Evolutionary conservation across 1,140 invertebrate genomes (phyloP), one percentile per base, ranked within the genome.

Genomic region (Megalopta genalis): DNA sequence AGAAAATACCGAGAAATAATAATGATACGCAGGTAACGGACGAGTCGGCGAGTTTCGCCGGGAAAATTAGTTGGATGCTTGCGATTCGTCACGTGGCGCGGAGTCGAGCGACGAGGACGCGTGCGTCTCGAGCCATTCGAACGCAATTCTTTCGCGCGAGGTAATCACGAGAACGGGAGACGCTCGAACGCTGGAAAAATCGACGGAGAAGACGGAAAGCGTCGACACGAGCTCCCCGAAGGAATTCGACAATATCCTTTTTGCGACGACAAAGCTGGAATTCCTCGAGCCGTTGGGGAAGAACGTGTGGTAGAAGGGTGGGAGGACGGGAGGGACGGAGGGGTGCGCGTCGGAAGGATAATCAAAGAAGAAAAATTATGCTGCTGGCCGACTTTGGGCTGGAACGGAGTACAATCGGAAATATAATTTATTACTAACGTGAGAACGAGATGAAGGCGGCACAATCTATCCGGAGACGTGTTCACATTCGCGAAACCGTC

Each of bases 241-340:
- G 82, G 81, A 87, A 86, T 83, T 84, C 81, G 81, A 83, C 79
- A 85, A 82, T 87, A 87, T 87, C 81, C 70, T 75, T 85, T 78
- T 83, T 25, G 57, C 60, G 27, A 18, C 57, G 67, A 49, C 42
- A 62, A 57, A 67, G 49, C 18, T 27, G 65, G 68, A 67, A 77
- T 80, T 83, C 60, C 68, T 27, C 52, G 10, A 46, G 42, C 25
- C 32, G 23, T 21, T 18, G 27, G 18, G 25, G 32, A 32, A 4
- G 32, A 32, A 32, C 1, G 32, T 4, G 1, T 10, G 27, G 37
- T 12, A 2, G 49, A 37, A 4, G 27, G 18, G 23, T 23, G 12
- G 37, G 12, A 5, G 14, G 18, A 5, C 18, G 8, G 12, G 23
- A 9, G 25, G 5, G 63, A n/a, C n/a, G 49, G 16, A 18, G 49